Evolutionary conservation across 2,113 vertebrate genomes (phyloP), one percentile per base, ranked within the genome.

Genomic region (Cranoglanis bouderius): DNA sequence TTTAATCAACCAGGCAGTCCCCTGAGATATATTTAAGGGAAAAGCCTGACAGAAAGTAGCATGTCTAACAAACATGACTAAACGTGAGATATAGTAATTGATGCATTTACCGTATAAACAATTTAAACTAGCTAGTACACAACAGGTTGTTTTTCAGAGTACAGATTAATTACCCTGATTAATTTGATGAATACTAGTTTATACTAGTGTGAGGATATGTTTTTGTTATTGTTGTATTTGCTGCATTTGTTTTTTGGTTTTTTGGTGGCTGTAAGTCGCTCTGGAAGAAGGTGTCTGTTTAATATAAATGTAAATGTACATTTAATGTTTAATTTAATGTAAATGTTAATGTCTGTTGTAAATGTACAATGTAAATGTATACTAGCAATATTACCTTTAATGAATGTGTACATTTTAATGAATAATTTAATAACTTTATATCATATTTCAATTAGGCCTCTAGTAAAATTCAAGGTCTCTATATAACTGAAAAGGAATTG

Each of bases 1-100:
- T 87, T 90, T 87, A 78, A 80, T 63, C 21, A 87, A 74, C 40
- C 82, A 91, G 80, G 35, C 82, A 82, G 74, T 82, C 84, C 53
- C 67, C 61, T 57, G 75, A 85, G 85, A 84, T 87, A 40, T 57
- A 85, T 89, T 85, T 80, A 61, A 89, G 61, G 67, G 38, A 87
- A 88, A 84, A n/a, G 81, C 85, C 38, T 87, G 72, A 85, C 77
- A 88, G 72, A n/a, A 43, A 18, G 40, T 80, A 61, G 81, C 87
- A 83, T 82, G 67, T 89, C 82, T 74, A 85, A 82, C 70, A 89
- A 82, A 24, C 29, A 29, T 43, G 70, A 75, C 35, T 85, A 51
- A 88, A 88, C 55, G 59, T 78, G 65, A 72, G 53, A 57, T 88
- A 67, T 85, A 85, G 83, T 85, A 88, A 85, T 83, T 78, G 32